phyloP scores from a whole-genome alignment of 2,888 invertebrate genomes.

The Drosophila putrida region DNA sequence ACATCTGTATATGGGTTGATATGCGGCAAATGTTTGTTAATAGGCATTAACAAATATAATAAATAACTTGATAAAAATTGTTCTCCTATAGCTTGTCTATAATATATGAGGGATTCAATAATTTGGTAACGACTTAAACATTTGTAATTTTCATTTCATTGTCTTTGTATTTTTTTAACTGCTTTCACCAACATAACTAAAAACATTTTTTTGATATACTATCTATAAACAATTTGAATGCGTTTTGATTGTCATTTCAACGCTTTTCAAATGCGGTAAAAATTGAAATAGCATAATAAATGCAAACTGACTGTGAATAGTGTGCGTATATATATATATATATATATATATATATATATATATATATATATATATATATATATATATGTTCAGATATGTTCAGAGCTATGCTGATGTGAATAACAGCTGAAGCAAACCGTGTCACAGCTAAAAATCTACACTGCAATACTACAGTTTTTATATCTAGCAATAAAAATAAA shows the following conservation, averaged over 20 bases:
- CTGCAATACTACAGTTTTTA: conserved; percentile 33
- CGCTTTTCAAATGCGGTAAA: background rate
- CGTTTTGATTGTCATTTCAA: background rate
- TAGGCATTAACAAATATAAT: conserved; percentile 5
- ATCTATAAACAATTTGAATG: background rate
- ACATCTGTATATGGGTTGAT: conserved; percentile 2
- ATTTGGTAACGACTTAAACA: too few species aligned
- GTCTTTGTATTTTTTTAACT: too few species aligned
- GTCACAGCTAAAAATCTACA: conserved; percentile 33
- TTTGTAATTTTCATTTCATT: too few species aligned
- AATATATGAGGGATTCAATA: too few species aligned
- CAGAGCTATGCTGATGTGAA: conserved; percentile 6
- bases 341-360: too few species aligned
- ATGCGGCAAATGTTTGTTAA: conserved; percentile 14
- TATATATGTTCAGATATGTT: conserved; percentile 41
- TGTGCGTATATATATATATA: background rate
- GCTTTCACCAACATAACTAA: background rate
- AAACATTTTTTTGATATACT: background rate
- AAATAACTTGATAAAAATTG: too few species aligned
- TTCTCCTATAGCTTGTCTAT: too few species aligned
- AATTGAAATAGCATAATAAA: conserved; percentile 4
- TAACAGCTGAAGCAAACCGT: conserved; percentile 13
- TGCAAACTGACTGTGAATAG: conserved; percentile 36
- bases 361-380: too few species aligned
- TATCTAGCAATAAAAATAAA: conserved; percentile 36